phyloP scores from a whole-genome alignment of 2,797 vertebrate species.

The Sus cebifrons region DNA sequence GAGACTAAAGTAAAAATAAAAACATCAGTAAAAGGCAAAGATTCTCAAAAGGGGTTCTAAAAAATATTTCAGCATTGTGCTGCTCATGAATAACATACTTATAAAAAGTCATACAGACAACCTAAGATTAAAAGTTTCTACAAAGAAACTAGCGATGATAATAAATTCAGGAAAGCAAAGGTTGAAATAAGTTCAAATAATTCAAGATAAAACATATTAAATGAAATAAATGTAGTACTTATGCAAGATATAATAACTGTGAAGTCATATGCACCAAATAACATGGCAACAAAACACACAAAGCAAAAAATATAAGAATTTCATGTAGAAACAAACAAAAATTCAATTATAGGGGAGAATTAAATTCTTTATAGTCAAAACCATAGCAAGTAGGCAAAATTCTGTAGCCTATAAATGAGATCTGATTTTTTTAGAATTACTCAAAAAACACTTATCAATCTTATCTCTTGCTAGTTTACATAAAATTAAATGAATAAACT shows the following conservation, averaged over 20 bases:
- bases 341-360: neutral
- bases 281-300: slow-evolving; percentile 60
- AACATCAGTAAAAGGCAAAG: neutral
- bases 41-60: neutral
- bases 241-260: neutral
- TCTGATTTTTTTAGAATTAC: slow-evolving; percentile 42
- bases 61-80: neutral
- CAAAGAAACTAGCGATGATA: neutral
- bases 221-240: neutral
- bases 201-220: neutral
- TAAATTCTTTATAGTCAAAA: slow-evolving; percentile 36
- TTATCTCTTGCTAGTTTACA: slow-evolving; percentile 44
- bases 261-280: slow-evolving; percentile 63
- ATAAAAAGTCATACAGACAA: neutral
- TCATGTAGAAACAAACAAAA: slow-evolving; percentile 10
- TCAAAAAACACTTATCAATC: neutral
- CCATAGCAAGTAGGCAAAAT: neutral
- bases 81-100: neutral
- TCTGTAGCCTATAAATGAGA: neutral
- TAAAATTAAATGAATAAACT: slow-evolving; percentile 27
- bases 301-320: neutral
- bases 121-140: slow-evolving; percentile 18
- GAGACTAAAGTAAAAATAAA: slow-evolving; percentile 34
- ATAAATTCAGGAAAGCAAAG: slow-evolving; percentile 19
- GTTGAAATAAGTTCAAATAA: neutral